Conservation (phyloP, 2,888 invertebrate genomes). For the Chrysolina oricalcia region DNA sequence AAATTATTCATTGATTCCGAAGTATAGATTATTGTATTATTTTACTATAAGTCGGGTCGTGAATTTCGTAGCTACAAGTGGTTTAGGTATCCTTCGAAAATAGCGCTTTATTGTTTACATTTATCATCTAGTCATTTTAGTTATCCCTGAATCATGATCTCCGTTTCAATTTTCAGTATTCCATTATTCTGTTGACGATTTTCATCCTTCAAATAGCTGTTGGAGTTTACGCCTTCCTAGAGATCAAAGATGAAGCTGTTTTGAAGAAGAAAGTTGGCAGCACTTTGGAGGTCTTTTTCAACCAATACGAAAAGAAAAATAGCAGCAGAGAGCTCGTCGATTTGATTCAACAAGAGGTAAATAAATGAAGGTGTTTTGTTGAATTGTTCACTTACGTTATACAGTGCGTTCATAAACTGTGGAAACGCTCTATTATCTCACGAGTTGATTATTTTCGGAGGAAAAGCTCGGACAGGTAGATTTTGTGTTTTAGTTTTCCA, state of each 20-base stretch:
- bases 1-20: too few species aligned
- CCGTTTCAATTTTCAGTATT: constrained; percentile 50
- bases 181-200: constrained; percentile 54
- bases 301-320: constrained; percentile 65
- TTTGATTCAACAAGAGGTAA: constrained; percentile 77
- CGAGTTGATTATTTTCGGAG: too few species aligned
- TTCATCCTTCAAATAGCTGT: constrained; percentile 56
- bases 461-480: too few species aligned
- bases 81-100: background rate
- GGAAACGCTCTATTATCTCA: too few species aligned
- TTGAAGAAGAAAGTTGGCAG: constrained; percentile 63
- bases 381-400: too few species aligned
- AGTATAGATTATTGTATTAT: too few species aligned
- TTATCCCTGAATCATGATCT: background rate
- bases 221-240: constrained; percentile 78
- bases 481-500: too few species aligned
- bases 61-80: too few species aligned
- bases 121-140: background rate
- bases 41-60: too few species aligned
- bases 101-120: background rate
- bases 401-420: too few species aligned
- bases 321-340: constrained; percentile 74
- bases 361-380: too few species aligned
- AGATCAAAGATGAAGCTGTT: constrained; percentile 74
- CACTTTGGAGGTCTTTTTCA: constrained; percentile 69